phyloP scores from a whole-genome alignment of 2,888 invertebrate genomes.

The Tillus elongatus region DNA sequence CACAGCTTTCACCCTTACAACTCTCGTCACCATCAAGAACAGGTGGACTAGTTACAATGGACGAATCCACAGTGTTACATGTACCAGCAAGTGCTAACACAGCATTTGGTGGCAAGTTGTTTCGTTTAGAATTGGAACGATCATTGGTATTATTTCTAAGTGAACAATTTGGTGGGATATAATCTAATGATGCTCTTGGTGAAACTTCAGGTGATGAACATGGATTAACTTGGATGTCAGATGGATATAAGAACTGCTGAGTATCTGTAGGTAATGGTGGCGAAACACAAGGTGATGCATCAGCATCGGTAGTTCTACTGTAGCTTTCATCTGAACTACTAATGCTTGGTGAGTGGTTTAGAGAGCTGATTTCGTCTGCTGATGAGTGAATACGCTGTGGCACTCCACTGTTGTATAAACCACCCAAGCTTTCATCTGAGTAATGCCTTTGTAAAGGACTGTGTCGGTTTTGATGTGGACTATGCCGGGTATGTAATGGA shows the following conservation, averaged over 20 bases:
- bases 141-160: conserved; percentile 35
- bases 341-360: conserved; percentile 72
- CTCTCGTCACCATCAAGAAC: conserved; percentile 56
- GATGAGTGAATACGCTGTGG: conserved; percentile 62
- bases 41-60: conserved; percentile 45
- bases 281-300: conserved; percentile 48
- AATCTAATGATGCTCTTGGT: conserved; percentile 44
- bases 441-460: conserved; percentile 53
- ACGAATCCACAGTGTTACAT: conserved; percentile 43
- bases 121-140: conserved; percentile 30
- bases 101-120: conserved; percentile 49
- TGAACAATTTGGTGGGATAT: conserved; percentile 45
- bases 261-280: conserved; percentile 42
- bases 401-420: conserved; percentile 33
- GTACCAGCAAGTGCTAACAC: conserved; percentile 45
- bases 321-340: conserved; percentile 81
- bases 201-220: conserved; percentile 36
- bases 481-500: conserved; percentile 32
- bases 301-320: conserved; percentile 69
- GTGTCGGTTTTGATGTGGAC: conserved; percentile 35
- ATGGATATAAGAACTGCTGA: conserved; percentile 53
- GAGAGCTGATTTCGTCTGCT: conserved; percentile 72
- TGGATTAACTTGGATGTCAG: conserved; percentile 51
- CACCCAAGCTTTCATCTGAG: conserved; percentile 57
- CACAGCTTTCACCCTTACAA: conserved; percentile 54